phyloP scores from a whole-genome alignment of 2,888 invertebrate genomes.

The Morinoia aosen region DNA sequence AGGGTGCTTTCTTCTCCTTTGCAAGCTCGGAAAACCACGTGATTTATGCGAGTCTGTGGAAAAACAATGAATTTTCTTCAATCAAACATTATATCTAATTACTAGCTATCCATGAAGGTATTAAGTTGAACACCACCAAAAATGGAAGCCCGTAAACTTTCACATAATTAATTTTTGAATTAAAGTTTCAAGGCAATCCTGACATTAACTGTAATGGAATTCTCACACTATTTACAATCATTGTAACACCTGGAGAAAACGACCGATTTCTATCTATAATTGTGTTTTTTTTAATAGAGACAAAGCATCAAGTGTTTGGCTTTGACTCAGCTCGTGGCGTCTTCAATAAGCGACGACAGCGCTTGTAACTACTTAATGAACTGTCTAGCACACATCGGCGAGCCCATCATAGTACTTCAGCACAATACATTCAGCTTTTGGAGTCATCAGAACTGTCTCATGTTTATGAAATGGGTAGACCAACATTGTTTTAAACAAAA shows the following conservation, averaged over 20 bases:
- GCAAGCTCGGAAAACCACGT: background rate
- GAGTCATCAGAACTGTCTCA: too few relatives aligned
- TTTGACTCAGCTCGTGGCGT: too few relatives aligned
- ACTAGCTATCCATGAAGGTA: background rate
- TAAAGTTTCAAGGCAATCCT: background rate
- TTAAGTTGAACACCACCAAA: background rate
- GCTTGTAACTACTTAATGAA: too few relatives aligned
- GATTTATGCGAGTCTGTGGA: conserved; percentile 21
- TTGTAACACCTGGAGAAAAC: background rate
- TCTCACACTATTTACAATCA: background rate
- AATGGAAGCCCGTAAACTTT: background rate
- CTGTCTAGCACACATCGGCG: too few relatives aligned
- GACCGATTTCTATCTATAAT: background rate
- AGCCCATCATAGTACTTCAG: too few relatives aligned
- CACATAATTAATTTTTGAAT: background rate
- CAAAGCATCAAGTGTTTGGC: background rate
- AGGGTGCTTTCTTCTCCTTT: conserved; percentile 82
- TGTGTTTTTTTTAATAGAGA: background rate
- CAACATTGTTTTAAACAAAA: too few relatives aligned
- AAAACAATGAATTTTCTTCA: background rate
- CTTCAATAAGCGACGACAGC: too few relatives aligned
- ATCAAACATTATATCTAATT: background rate
- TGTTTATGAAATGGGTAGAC: too few relatives aligned
- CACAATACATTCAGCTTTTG: too few relatives aligned
- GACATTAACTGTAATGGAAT: background rate